A percentile compares a stretch with the other conserved stretches of the same genome.
Conservation (phyloP, 2,797 vertebrate species). For the Pseudochirops cupreus region DNA sequence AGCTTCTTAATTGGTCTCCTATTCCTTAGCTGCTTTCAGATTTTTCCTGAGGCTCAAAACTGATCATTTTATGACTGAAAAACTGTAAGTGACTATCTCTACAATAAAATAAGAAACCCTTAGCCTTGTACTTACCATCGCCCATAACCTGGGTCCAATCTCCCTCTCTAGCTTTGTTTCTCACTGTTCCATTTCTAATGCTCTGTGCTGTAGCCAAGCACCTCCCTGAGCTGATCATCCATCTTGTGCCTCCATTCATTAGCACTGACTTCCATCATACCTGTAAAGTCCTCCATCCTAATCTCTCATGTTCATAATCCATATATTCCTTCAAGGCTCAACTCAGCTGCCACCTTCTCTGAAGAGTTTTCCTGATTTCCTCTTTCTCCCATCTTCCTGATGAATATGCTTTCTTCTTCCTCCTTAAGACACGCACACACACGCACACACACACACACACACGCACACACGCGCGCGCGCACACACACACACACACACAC, state of each 20-base stretch:
- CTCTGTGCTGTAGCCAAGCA: neutral
- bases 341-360: neutral
- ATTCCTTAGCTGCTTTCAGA: neutral
- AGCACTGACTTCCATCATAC: neutral
- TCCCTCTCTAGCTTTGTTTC: neutral
- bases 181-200: neutral
- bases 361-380: neutral
- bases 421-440: neutral
- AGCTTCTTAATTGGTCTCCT: neutral
- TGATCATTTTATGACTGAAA: neutral
- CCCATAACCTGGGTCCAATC: neutral
- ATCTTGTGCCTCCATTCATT: neutral
- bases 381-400: neutral
- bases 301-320: neutral
- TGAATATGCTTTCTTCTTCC: conserved; percentile 8
- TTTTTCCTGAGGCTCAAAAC: neutral
- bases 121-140: neutral
- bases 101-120: neutral
- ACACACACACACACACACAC: neutral
- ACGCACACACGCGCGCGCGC: neutral
- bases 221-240: neutral
- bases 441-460: neutral
- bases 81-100: neutral
- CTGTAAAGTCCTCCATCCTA: neutral
- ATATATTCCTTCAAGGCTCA: neutral